phyloP scores from a whole-genome alignment of 30 jellyfish, hydroid and myxozoan species.

The Pelagia noctiluca region DNA sequence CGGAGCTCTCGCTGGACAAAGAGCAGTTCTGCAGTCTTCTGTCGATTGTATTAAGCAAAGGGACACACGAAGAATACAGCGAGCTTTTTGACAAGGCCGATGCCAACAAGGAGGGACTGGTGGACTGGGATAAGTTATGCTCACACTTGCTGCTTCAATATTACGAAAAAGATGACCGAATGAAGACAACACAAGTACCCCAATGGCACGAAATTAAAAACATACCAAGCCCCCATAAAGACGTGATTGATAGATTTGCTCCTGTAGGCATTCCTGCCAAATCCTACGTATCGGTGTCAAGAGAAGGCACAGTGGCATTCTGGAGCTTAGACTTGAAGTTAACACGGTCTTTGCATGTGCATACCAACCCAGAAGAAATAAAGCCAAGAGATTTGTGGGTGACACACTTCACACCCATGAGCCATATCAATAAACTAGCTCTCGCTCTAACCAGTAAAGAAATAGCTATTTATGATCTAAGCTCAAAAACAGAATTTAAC shows the following conservation, averaged over 20 bases:
- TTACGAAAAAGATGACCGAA: slow-evolving; percentile 89
- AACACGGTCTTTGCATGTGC: slow-evolving; percentile 71
- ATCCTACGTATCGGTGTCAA: slow-evolving; percentile 71
- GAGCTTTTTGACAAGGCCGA: slow-evolving; percentile 91
- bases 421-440: slow-evolving; percentile 78
- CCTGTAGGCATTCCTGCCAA: slow-evolving; percentile 59
- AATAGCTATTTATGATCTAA: slow-evolving; percentile 78
- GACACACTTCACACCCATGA: slow-evolving; percentile 83
- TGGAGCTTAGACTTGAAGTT: slow-evolving; percentile 57
- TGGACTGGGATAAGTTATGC: slow-evolving; percentile 93
- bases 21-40: slow-evolving; percentile 82
- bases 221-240: slow-evolving; percentile 83
- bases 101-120: slow-evolving; percentile 72
- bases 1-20: slow-evolving; percentile 65
- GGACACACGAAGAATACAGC: slow-evolving; percentile 74
- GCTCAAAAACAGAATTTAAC: slow-evolving; percentile 73
- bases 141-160: slow-evolving; percentile 82
- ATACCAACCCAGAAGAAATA: slow-evolving; percentile 81
- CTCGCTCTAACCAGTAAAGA: slow-evolving; percentile 88
- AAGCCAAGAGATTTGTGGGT: slow-evolving; percentile 93
- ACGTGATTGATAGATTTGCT: slow-evolving; percentile 61
- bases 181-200: slow-evolving; percentile 82
- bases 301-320: slow-evolving; percentile 87
- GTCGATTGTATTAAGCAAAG: slow-evolving; percentile 66
- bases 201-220: slow-evolving; percentile 87